Evolutionary conservation across 1,140 invertebrate genomes (phyloP).

Genomic region (Catajapyx aquilonaris): DNA sequence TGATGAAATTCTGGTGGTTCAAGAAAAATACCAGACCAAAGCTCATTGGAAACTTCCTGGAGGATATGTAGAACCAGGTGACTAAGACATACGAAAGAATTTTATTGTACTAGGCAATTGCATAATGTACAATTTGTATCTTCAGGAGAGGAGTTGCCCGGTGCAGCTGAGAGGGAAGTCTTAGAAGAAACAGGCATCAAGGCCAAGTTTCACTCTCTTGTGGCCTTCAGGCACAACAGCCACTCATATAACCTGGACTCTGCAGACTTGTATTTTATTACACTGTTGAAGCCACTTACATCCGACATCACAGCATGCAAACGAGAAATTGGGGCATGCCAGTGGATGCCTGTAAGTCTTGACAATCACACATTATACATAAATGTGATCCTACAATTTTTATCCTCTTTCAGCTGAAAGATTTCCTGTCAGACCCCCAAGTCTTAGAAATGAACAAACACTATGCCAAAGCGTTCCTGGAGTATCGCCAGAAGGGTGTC

Average conservation of each 20-base stretch:
- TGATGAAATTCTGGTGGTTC: slow-evolving; percentile 52
- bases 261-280: slow-evolving; percentile 64
- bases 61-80: slow-evolving; percentile 69
- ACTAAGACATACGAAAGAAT: background rate
- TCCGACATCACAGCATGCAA: slow-evolving; percentile 40
- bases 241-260: slow-evolving; percentile 44
- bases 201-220: slow-evolving; percentile 46
- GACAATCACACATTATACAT: background rate
- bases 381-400: slow-evolving; percentile 5
- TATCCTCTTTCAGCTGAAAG: slow-evolving; percentile 32
- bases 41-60: slow-evolving; percentile 71
- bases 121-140: background rate
- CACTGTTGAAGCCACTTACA: slow-evolving; percentile 42
- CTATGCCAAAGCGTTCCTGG: slow-evolving; percentile 37
- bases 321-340: slow-evolving; percentile 47
- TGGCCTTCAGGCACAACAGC: slow-evolving; percentile 55
- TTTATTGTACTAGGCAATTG: too few species aligned
- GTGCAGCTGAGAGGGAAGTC: slow-evolving; percentile 64
- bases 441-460: slow-evolving; percentile 50
- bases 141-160: slow-evolving; percentile 53
- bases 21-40: slow-evolving; percentile 36
- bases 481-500: too few species aligned
- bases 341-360: slow-evolving; percentile 49
- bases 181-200: slow-evolving; percentile 70
- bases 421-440: slow-evolving; percentile 44